These are phyloP conservation scores for Aptenodytes patagonicus DNA, from an alignment of 2,113 vertebrate genomes.

Conservation along the genomic window DNA sequence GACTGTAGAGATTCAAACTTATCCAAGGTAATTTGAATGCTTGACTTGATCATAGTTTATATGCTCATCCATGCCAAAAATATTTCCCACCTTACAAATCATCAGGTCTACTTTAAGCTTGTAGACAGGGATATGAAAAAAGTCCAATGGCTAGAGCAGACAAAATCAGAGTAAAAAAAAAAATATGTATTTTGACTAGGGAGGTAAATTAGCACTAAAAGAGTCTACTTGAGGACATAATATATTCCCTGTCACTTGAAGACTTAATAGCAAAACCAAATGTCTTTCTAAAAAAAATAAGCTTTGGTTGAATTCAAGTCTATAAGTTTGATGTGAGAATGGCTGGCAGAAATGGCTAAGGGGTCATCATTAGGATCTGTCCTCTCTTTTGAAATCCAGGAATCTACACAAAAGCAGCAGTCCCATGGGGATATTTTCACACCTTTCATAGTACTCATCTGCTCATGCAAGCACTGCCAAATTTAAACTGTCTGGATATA, in stretches of 20 bases:
- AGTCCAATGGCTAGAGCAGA: neutral
- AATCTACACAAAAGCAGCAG: neutral
- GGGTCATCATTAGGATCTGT: neutral
- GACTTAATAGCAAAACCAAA: neutral
- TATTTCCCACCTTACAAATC: slow-evolving; percentile 23
- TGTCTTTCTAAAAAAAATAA: neutral
- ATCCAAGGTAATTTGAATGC: slow-evolving; percentile 9
- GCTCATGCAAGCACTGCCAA: neutral
- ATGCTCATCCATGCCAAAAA: neutral
- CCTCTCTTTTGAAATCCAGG: neutral
- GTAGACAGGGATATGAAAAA: neutral
- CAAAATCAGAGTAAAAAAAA: neutral
- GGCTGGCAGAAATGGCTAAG: neutral
- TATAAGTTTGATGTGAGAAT: neutral
- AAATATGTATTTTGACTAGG: neutral
- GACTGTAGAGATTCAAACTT: neutral
- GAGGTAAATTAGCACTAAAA: neutral
- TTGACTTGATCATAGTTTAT: neutral
- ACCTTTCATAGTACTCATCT: neutral
- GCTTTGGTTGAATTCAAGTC: neutral
- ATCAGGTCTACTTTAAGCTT: neutral
- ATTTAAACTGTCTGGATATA: neutral
- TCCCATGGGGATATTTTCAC: neutral
- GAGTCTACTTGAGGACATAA: neutral
- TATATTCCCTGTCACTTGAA: neutral